Base-by-base conservation (phyloP, 2,888 invertebrate genomes). In the Tenthredo notha region DNA sequence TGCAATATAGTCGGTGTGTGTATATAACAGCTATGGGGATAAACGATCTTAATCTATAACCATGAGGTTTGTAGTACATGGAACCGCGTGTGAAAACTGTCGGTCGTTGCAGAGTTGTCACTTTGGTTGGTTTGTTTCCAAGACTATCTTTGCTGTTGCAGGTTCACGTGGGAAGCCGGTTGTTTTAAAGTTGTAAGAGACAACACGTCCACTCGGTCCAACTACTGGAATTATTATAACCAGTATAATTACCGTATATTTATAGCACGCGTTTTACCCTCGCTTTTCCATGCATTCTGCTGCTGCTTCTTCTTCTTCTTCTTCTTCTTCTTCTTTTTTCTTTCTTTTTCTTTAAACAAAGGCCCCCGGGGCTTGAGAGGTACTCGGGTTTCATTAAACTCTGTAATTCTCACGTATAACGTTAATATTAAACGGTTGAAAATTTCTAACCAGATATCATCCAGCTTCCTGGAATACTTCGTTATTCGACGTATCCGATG, bases 41-140 rank as follows among this genome's bases (percentile, higher is more conserved):
- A 74, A 21, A 43, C 40, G 72, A 74, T 74, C 72, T 74, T 43
- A 74, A 74, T 74, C 72, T 74, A 43, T 74, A 74, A 74, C 43
- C 72, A 33, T 25, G 72, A 43, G 72, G 61, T 74, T 74, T 74
- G 72, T 43, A 74, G 72, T 43, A 74, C 72, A 74, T 21, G 72
- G 43, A 43, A 43, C 43, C 72, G 40, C 72, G 72, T 74, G 72
- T 74, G 72, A 74, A 74, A 74, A 74, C 72, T 74, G 72, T 74
- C 72, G 72, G 40, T 74, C 72, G 72, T 67, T 67, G 67, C 72
- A 74, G 40, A 74, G 72, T 74, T 74, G 72, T 74, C 72, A 74
- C 72, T 74, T 67, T 67, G 33, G 29, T 33, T 12, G 67, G 67
- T 33, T 67, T 67, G 33, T 67, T 33, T 33, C 67, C 33, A 18